Evolutionary conservation across 2,888 invertebrate genomes (phyloP).

Genomic region (Oxycera nigricornis): DNA sequence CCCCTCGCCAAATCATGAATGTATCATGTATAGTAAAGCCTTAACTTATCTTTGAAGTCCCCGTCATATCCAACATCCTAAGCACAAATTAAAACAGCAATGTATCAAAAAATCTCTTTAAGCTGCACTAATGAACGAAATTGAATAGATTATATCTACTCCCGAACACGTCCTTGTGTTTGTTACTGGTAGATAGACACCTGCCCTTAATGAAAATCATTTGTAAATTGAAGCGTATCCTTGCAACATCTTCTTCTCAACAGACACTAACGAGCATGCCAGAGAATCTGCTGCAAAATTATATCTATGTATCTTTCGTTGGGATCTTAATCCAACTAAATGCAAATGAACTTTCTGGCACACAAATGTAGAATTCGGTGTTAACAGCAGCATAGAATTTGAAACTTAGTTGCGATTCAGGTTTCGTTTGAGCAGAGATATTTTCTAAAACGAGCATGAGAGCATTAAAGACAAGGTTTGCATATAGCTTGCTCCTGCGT

Average conservation of each 20-base stretch:
- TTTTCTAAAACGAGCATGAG: neutral
- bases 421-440: neutral
- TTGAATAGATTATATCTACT: slow-evolving; percentile 4
- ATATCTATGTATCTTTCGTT: neutral
- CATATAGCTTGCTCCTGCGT: too few relatives aligned
- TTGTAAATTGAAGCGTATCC: neutral
- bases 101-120: neutral
- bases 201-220: neutral
- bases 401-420: neutral
- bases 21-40: too few relatives aligned
- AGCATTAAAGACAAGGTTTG: too few relatives aligned
- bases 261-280: neutral
- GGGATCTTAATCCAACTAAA: slow-evolving; percentile 9
- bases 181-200: too few relatives aligned
- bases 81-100: too few relatives aligned
- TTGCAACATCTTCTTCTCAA: neutral
- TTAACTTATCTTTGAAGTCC: too few relatives aligned
- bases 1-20: too few relatives aligned
- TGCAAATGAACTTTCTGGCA: slow-evolving; percentile 14
- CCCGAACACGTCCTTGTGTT: neutral
- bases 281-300: neutral
- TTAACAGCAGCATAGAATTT: neutral
- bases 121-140: neutral
- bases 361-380: slow-evolving; percentile 6
- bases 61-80: too few relatives aligned